phyloP scores from a whole-genome alignment of 2,888 invertebrate genomes.

The Allolobophora icterica region DNA sequence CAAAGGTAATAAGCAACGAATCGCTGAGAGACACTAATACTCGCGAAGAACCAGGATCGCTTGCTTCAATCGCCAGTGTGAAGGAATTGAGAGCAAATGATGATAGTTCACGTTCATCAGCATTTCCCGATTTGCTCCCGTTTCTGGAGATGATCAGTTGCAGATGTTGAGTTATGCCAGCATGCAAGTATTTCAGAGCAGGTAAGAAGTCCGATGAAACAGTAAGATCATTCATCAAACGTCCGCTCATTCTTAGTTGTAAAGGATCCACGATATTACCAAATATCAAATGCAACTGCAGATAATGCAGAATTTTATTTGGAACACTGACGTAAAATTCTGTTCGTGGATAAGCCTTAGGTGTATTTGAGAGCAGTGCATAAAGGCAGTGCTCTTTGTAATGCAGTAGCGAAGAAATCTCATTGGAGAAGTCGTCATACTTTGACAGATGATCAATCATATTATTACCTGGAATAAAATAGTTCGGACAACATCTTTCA shows the following conservation, averaged over 20 bases:
- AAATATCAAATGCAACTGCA: background rate
- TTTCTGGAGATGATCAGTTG: background rate
- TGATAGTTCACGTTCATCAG: background rate
- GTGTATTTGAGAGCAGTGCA: background rate
- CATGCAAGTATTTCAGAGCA: background rate
- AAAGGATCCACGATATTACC: background rate
- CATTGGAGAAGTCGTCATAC: background rate
- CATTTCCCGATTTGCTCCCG: background rate
- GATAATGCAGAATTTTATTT: background rate
- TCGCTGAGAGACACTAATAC: background rate
- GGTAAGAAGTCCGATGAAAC: background rate
- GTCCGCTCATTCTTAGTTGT: background rate
- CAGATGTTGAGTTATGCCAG: background rate
- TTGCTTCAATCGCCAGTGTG: background rate
- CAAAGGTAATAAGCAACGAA: background rate
- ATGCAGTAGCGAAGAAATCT: background rate
- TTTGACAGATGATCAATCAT: constrained; percentile 17
- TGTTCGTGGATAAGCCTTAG: constrained; percentile 15
- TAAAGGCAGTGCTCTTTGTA: background rate
- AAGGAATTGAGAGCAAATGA: background rate
- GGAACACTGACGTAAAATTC: background rate
- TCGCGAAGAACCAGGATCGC: background rate
- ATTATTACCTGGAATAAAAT: constrained; percentile 30
- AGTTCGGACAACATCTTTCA: constrained; percentile 19
- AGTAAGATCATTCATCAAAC: background rate